Percentiles rank a stretch among this genome's conserved stretches.
Evolutionary conservation across 2,113 vertebrate species (phyloP).

Genomic region (Gallinago jamesoni): DNA sequence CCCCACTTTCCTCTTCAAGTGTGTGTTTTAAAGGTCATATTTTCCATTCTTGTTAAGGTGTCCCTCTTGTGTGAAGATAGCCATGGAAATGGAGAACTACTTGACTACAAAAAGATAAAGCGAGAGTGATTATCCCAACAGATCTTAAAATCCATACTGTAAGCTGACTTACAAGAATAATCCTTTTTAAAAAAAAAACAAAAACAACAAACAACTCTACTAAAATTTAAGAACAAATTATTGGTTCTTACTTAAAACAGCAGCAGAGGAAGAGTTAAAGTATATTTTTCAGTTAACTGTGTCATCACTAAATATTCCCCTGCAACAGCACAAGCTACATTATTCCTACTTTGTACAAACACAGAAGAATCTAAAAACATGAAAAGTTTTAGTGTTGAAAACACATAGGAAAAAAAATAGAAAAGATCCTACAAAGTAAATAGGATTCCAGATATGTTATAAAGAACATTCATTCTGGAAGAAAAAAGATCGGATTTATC

Average conservation of each 20-base stretch:
- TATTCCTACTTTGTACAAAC: neutral
- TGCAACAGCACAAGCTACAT: neutral
- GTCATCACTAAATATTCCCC: neutral
- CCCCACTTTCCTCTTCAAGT: neutral
- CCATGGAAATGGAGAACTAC: neutral
- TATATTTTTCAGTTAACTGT: neutral
- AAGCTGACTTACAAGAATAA: neutral
- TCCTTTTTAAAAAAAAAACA: neutral
- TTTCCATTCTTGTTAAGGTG: neutral
- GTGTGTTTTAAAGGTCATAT: neutral
- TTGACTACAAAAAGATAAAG: neutral
- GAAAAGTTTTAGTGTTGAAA: neutral
- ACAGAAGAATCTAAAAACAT: neutral
- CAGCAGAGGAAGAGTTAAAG: neutral
- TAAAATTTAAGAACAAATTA: neutral
- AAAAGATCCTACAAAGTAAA: neutral
- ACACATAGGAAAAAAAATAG: accelerated
- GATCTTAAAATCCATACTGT: neutral
- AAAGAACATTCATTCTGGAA: neutral
- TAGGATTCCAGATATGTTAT: neutral
- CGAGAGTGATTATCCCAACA: accelerated
- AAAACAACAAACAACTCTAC: neutral
- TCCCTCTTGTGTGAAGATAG: neutral
- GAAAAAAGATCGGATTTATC: neutral
- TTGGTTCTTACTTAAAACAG: neutral